Evolutionary conservation across 2,888 invertebrate species (phyloP), one percentile per base, ranked within the genome.

Genomic region (Dasypogon diadema): DNA sequence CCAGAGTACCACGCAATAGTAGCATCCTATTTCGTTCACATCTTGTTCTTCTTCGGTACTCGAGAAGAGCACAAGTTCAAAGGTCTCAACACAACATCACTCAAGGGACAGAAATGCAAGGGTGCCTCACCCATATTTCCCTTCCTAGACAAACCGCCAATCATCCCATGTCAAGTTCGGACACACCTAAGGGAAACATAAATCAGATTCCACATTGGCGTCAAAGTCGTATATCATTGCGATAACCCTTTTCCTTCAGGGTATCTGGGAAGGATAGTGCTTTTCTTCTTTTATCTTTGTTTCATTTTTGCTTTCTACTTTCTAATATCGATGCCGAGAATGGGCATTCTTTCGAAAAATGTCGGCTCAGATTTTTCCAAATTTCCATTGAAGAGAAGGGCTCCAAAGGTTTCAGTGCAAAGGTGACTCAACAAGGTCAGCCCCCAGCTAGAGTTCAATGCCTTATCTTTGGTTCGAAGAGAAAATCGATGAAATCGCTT

Each of bases 361-460:
- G 46, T 24, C 46, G 22, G 2, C 26, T 24, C 16, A 1, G 16
- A 65, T 65, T 46, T 46, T 14, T 42, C n/a, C n/a, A 18, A 37
- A 60, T n/a, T 26, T 30, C 8, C 30, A 30, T 3, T 26, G 30
- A 6, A 55, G 22, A 12, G 30, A 6, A 55, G 22, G 24, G 24
- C 26, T 10, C n/a, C 1, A 21, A 55, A 55, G 12, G 21, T 30
- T 30, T 30, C 21, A 8, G 63, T 18, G 24, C 12, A 16, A 16
- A 46, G 12, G 46, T 65, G 46, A 65, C 26, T 65, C 65, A 65
- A 48, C 46, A 65, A 65, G 65, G 65, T 65, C 65, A 65, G 46
- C n/a, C 12, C 12, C 46, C n/a, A 37, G 24, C 48, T 14, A 12
- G 60, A 37, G 60, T 34, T 60, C 60, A 60, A 37, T 60, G 60